Percentiles rank a stretch among this genome's conserved stretches.
phyloP scores from a whole-genome alignment of 2,113 vertebrate species.

The Pterophyllum scalare region DNA sequence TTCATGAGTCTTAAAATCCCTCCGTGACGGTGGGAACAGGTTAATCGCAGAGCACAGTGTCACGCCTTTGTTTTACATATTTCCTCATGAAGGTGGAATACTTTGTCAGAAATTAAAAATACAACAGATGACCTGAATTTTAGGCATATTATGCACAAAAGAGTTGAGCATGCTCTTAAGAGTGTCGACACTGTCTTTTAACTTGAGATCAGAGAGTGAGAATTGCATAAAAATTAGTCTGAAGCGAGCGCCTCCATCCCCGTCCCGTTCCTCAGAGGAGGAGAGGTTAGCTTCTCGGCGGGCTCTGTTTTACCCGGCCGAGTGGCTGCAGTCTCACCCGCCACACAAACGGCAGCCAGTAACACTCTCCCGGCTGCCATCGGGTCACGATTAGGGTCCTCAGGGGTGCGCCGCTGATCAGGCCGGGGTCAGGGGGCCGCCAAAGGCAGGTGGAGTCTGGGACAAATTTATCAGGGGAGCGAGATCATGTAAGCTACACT shows the following conservation, averaged over 20 bases:
- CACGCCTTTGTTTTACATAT: slow-evolving; percentile 44
- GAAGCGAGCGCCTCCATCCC: slow-evolving; percentile 5
- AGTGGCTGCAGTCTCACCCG: slow-evolving; percentile 26
- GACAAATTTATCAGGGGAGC: slow-evolving; percentile 83
- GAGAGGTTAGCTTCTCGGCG: slow-evolving; percentile 48
- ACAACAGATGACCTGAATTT: slow-evolving; percentile 68
- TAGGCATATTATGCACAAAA: slow-evolving; percentile 69
- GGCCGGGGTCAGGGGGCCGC: slow-evolving; percentile 78
- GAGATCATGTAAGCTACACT: slow-evolving; percentile 80
- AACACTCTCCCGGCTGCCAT: slow-evolving; percentile 52
- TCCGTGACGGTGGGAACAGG: slow-evolving; percentile 27
- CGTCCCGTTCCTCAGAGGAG: slow-evolving; percentile 16
- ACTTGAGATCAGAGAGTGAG: slow-evolving; percentile 71
- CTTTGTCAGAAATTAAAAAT: slow-evolving; percentile 73
- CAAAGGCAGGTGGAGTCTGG: slow-evolving; percentile 81
- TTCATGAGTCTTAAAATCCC: slow-evolving; percentile 9
- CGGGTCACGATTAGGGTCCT: slow-evolving; percentile 80
- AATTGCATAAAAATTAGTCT: slow-evolving; percentile 63
- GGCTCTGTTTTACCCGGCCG: slow-evolving; percentile 24
- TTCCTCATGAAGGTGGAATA: slow-evolving; percentile 54
- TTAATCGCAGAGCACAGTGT: slow-evolving; percentile 16
- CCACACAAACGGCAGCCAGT: slow-evolving; percentile 59
- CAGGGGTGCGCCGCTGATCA: slow-evolving; percentile 46
- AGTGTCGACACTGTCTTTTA: slow-evolving; percentile 69
- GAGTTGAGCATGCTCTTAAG: slow-evolving; percentile 59